Percentiles rank a stretch among this genome's conserved stretches.
These are phyloP conservation scores for Vidua chalybeata DNA, from an alignment of 2,113 vertebrate genomes.

Conservation along the genomic window DNA sequence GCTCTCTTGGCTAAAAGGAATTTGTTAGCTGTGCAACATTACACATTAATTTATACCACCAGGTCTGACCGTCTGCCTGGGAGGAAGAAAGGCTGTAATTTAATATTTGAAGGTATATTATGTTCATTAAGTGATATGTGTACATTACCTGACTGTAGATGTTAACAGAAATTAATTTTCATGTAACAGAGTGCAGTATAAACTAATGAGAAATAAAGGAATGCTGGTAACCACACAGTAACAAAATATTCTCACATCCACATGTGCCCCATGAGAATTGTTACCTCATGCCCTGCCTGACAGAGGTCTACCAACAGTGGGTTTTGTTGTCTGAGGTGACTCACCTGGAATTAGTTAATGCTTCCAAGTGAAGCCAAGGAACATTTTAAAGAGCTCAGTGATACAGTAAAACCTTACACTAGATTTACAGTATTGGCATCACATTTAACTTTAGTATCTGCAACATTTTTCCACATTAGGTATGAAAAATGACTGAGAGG, in stretches of 20 bases:
- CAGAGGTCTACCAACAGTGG: background rate
- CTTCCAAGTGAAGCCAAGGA: background rate
- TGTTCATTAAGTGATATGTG: background rate
- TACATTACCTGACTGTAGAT: background rate
- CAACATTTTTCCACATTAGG: background rate
- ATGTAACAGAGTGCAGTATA: background rate
- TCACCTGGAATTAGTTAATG: conserved; percentile 35
- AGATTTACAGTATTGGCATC: background rate
- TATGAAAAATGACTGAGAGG: background rate
- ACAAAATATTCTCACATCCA: background rate
- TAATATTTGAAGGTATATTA: background rate
- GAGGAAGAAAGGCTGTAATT: background rate
- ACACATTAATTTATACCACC: background rate
- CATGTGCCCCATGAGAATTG: background rate
- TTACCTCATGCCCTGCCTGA: background rate
- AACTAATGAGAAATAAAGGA: background rate
- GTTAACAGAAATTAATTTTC: background rate
- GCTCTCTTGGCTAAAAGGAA: background rate
- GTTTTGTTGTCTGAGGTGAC: conserved; percentile 16
- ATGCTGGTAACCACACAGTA: background rate
- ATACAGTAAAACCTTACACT: background rate
- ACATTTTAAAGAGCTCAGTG: background rate
- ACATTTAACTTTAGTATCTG: background rate
- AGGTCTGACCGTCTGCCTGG: background rate
- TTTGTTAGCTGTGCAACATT: background rate